Conservation (phyloP, 2,888 invertebrate genomes). For the Cryptophagus acutangulus region DNA sequence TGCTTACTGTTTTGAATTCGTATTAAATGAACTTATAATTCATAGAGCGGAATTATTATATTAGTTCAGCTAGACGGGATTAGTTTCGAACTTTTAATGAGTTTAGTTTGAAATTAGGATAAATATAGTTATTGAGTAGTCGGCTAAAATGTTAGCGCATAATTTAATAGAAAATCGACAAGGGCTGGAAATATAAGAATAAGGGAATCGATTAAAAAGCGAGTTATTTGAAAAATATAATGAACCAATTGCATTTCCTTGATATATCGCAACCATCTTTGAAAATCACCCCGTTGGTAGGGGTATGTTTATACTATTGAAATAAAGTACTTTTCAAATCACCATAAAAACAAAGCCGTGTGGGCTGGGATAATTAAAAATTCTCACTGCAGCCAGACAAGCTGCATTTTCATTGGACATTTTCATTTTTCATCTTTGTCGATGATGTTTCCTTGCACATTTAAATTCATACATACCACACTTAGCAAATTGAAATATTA, state of each 20-base stretch:
- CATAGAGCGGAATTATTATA: constrained; percentile 3
- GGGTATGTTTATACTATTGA: not conserved
- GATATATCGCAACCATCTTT: constrained; percentile 6
- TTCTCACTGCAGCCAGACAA: constrained; percentile 35
- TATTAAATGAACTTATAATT: not conserved
- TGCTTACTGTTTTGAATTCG: constrained; percentile 8
- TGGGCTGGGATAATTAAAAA: constrained; percentile 50
- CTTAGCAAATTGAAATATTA: constrained; percentile 9
- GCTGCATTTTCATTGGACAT: constrained; percentile 38
- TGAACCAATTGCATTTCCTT: too few relatives aligned
- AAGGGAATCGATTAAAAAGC: too few relatives aligned
- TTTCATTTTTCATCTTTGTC: constrained; percentile 26
- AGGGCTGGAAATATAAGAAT: too few relatives aligned
- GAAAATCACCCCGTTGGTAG: constrained; percentile 3
- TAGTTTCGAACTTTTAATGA: constrained; percentile 8
- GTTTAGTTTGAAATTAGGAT: constrained; percentile 6
- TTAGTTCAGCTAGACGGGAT: not conserved
- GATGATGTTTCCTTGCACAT: constrained; percentile 17
- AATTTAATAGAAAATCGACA: constrained; percentile 4
- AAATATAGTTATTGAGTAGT: too few relatives aligned
- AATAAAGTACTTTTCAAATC: constrained; percentile 42
- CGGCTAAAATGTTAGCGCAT: too few relatives aligned
- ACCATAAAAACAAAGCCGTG: constrained; percentile 45
- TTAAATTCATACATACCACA: constrained; percentile 11
- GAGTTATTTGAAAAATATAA: too few relatives aligned